phyloP scores from a whole-genome alignment of 2,888 invertebrate species.

The Julus scanicus region DNA sequence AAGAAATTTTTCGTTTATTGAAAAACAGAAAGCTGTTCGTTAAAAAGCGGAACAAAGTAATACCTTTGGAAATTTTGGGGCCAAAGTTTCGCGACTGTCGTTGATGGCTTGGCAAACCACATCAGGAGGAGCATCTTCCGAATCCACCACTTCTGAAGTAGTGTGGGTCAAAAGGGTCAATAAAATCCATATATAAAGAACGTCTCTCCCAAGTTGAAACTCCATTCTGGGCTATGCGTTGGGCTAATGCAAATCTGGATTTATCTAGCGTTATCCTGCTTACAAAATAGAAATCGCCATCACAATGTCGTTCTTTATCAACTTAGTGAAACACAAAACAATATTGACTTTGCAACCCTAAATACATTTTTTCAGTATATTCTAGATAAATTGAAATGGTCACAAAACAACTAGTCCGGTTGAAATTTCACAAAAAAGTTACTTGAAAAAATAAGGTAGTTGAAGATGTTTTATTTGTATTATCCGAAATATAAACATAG shows the following conservation, averaged over 20 bases:
- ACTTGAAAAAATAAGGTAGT: no score
- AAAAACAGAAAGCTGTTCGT: background rate
- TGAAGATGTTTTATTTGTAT: no score
- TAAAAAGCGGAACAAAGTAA: background rate
- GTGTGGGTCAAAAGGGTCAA: background rate
- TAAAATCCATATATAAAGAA: background rate
- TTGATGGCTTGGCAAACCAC: slow-evolving; percentile 53
- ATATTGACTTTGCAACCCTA: no score
- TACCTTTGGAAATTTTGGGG: slow-evolving; percentile 53
- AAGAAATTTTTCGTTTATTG: background rate
- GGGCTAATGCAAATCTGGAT: background rate
- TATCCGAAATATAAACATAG: no score
- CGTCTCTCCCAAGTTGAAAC: background rate
- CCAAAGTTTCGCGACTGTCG: slow-evolving; percentile 46
- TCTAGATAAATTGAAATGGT: no score
- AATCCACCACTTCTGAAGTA: background rate
- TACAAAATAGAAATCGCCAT: no score
- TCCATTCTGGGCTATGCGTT: background rate
- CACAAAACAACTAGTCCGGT: no score
- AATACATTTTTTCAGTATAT: no score
- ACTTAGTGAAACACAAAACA: no score
- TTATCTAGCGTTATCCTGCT: background rate
- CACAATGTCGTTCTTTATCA: no score
- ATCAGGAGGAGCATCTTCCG: background rate
- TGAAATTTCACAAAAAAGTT: no score